Evolutionary conservation across 2,888 invertebrate species (phyloP), one percentile per base, ranked within the genome.

Genomic region (Pterostichus niger): DNA sequence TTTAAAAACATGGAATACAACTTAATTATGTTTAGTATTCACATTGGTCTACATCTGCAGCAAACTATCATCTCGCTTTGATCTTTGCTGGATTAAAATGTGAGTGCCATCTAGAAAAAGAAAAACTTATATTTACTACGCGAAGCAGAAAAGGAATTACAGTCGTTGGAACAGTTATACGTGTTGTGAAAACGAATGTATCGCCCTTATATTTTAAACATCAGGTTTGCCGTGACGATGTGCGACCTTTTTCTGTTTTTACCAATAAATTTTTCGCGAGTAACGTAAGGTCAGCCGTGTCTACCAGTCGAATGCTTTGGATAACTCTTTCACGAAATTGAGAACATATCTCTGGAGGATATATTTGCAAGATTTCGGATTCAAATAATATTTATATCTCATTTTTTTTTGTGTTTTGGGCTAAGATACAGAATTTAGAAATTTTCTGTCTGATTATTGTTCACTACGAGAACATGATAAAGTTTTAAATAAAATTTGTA

Each of bases 121-220:
- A 64, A 5, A 33, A 64, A 64, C 33, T 64, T 64, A 64, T 35
- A 64, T 64, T 64, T 64, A 64, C 64, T 64, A 2, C 64, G 31
- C 35, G 64, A 35, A 64, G 64, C 64, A 64, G 64, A 64, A 59
- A 64, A 64, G 64, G 35, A 64, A 64, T 64, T 64, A 64, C 64
- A 64, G 64, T 64, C 35, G 64, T n/a, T 35, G 59, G 35, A 64
- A 13, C 33, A 64, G 64, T 64, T 31, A n/a, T 13, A 64, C 64
- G 64, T 64, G 64, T 35, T 10, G 33, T 33, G 64, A 64, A 64
- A 64, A n/a, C 64, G 35, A 64, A 64, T 64, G 64, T 64, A 64
- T 64, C 33, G 9, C 64, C 33, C 64, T 64, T 64, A 64, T 64
- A 64, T 64, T 64, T 64, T 64, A 64, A 64, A 35, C 64, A 64